phyloP scores from a whole-genome alignment of 2,113 vertebrate species.

The Egretta garzetta region DNA sequence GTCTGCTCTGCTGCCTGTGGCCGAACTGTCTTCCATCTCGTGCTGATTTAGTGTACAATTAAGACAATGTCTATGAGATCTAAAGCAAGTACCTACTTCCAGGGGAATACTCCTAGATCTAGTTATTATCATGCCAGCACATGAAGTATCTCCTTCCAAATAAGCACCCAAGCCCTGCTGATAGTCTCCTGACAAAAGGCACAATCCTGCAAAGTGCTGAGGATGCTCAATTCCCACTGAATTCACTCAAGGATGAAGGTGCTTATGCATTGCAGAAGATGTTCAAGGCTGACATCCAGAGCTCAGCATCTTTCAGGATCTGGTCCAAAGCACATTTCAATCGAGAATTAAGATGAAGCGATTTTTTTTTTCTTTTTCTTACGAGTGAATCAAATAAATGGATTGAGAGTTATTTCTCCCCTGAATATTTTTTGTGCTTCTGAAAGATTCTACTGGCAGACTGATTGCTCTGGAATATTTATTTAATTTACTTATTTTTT shows the following conservation, averaged over 20 bases:
- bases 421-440: constrained; percentile 3
- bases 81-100: constrained; percentile 3
- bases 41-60: constrained; percentile 48
- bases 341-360: background rate
- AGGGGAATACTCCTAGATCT: background rate
- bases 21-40: background rate
- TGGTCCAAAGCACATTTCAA: background rate
- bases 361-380: background rate
- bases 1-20: background rate
- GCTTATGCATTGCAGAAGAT: background rate
- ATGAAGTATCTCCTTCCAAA: background rate
- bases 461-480: constrained; percentile 28
- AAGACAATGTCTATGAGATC: constrained; percentile 48
- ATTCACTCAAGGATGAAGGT: background rate
- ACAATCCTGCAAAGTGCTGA: background rate
- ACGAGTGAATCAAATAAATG: constrained; percentile 12
- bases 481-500: constrained; percentile 40
- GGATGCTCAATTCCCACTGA: background rate
- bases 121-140: constrained; percentile 15
- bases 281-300: background rate
- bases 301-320: background rate
- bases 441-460: constrained; percentile 6
- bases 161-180: background rate
- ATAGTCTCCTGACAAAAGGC: background rate
- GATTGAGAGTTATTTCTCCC: constrained; percentile 25